Base-by-base conservation (phyloP, 2,888 invertebrate species). In the Epinotia brunnichana region DNA sequence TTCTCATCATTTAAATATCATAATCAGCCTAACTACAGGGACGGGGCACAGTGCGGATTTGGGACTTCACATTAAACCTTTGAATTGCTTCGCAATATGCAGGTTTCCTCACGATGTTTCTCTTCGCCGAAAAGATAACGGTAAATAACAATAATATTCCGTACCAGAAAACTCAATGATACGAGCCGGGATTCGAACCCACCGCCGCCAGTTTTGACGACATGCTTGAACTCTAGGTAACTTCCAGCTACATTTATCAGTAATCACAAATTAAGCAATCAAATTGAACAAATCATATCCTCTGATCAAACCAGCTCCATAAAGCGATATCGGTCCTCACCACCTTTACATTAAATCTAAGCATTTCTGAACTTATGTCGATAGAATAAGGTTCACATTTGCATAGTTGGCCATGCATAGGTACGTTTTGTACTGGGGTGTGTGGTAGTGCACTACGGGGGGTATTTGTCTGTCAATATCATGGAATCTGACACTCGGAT, bases 251-350 rank as follows among this genome's bases (percentile, higher is more conserved):
- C 15, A 17, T 13, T 21, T 61, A 44, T 48, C 35, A 70, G 54
- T 70, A 70, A 74, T 73, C 74, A 74, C 74, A 70, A 74, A 62
- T 62, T 24, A 62, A 29, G 62, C 10, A 62, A 44, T 60, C 21
- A 44, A 61, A 24, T 15, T 61, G 41, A 21, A 61, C 44, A 61
- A 61, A 44, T 61, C 21, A 61, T 44, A 60, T 60, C 60, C 21
- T 44, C 21, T 24, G 9, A 61, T 41, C 60, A 41, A 60, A 17
- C 19, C 13, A 60, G 59, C 59, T 41, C 15, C 19, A 15, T 13
- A 41, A 60, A 11, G 41, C 13, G 13, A 13, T 60, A 39, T 19
- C 60, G 19, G 19, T 13, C 7, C 21, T 17, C 21, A 10, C 17
- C 11, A 9, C 7, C 7, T 19, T 3, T 53, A 53, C 17, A 48